Conservation (phyloP, 2,888 invertebrate genomes). For the Pegoplata infirma region DNA sequence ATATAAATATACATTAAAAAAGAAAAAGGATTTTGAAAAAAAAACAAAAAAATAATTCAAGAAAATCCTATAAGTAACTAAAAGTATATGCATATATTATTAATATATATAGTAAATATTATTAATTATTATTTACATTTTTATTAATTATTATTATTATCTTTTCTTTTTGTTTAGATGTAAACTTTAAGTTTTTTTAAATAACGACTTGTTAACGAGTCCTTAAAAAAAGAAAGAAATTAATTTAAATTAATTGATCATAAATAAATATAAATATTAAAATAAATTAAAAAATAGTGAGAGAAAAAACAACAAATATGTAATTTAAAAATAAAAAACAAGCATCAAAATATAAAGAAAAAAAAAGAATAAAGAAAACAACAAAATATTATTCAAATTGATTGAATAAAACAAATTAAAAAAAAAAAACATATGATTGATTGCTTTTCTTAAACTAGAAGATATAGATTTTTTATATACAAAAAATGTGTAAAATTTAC, state of each 20-base stretch:
- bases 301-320: slow-evolving; percentile 59
- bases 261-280: slow-evolving; percentile 55
- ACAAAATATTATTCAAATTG: slow-evolving; percentile 57
- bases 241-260: slow-evolving; percentile 52
- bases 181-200: slow-evolving; percentile 62
- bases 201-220: slow-evolving; percentile 60
- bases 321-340: slow-evolving; percentile 52
- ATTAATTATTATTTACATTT: slow-evolving; percentile 62
- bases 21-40: slow-evolving; percentile 45
- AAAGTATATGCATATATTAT: slow-evolving; percentile 64
- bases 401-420: slow-evolving; percentile 57
- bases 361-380: slow-evolving; percentile 60
- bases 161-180: slow-evolving; percentile 60
- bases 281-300: slow-evolving; percentile 65
- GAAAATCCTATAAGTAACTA: slow-evolving; percentile 60
- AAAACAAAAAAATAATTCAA: slow-evolving; percentile 1
- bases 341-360: slow-evolving; percentile 35
- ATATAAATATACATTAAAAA: slow-evolving; percentile 34
- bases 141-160: slow-evolving; percentile 59
- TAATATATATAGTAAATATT: slow-evolving; percentile 63
- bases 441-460: background rate
- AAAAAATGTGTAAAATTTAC: no score
- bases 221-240: slow-evolving; percentile 48
- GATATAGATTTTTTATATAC: background rate
- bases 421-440: slow-evolving; percentile 19